phyloP scores from a whole-genome alignment of 2,113 vertebrate species.

The Chaenogobius annularis region DNA sequence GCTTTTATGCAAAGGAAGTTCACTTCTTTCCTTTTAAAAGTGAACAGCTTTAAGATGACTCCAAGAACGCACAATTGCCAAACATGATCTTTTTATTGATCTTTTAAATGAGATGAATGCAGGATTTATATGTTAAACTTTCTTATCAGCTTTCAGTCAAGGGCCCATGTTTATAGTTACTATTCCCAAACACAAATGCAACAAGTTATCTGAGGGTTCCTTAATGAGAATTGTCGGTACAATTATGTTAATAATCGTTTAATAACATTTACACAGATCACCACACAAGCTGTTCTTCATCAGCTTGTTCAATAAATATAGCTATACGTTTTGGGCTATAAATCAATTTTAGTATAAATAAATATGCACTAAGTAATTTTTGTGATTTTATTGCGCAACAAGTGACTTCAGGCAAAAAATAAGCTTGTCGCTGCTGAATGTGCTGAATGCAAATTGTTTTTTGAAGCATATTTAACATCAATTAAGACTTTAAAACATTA shows the following conservation, averaged over 20 bases:
- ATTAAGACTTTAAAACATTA: too few species aligned
- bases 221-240: not conserved
- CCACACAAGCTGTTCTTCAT: not conserved
- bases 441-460: too few species aligned
- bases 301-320: not conserved
- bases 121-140: not conserved
- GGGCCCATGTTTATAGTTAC: not conserved
- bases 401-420: too few species aligned
- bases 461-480: too few species aligned
- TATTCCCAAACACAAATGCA: not conserved
- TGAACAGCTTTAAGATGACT: conserved; percentile 17
- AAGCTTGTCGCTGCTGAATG: too few species aligned
- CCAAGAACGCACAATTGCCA: conserved; percentile 23
- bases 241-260: not conserved
- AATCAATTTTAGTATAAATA: too few species aligned
- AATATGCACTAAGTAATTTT: too few species aligned
- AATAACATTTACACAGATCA: not conserved
- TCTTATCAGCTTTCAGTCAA: not conserved
- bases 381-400: too few species aligned
- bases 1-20: conserved; percentile 42
- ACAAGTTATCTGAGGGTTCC: not conserved
- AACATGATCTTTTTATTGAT: conserved; percentile 7
- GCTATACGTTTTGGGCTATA: too few species aligned
- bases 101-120: conserved; percentile 4
- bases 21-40: conserved; percentile 41